These are phyloP conservation scores for Drosophila fulvimacula DNA, from an alignment of 2,888 invertebrate genomes.

Conservation along the genomic window DNA sequence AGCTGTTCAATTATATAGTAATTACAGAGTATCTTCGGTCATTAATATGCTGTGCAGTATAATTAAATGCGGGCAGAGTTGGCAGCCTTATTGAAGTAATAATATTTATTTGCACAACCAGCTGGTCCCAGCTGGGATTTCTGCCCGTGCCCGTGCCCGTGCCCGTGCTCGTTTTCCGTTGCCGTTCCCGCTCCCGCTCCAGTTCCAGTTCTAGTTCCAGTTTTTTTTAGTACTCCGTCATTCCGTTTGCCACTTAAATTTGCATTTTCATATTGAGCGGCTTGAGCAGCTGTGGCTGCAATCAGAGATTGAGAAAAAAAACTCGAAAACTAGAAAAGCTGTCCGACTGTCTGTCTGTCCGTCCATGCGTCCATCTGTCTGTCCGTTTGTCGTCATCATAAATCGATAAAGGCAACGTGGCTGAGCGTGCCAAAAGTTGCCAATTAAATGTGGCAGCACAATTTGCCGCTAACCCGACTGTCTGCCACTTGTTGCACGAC, in stretches of 20 bases:
- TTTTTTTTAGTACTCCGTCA: conserved; percentile 39
- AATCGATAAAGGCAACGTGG: conserved; percentile 61
- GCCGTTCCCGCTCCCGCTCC: conserved; percentile 19
- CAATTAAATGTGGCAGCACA: conserved; percentile 68
- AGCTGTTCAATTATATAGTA: neutral
- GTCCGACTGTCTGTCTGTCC: neutral
- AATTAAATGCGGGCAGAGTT: conserved; percentile 70
- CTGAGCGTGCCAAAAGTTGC: conserved; percentile 69
- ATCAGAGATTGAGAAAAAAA: conserved; percentile 26
- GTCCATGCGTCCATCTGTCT: neutral
- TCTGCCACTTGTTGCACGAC: conserved; percentile 61
- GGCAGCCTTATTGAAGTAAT: conserved; percentile 66
- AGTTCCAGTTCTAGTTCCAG: conserved; percentile 53
- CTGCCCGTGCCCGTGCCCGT: neutral
- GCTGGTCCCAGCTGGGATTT: conserved; percentile 17
- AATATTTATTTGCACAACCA: conserved; percentile 68
- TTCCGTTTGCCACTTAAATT: conserved; percentile 75
- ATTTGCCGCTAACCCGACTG: conserved; percentile 35
- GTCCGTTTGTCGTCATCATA: conserved; percentile 51
- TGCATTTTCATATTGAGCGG: conserved; percentile 67
- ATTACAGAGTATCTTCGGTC: conserved; percentile 23
- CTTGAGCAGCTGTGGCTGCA: conserved; percentile 40
- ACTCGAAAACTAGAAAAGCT: conserved; percentile 37
- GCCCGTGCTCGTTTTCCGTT: too few species aligned
- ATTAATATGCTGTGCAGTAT: conserved; percentile 27